Base-by-base conservation (phyloP, 1,140 invertebrate genomes). In the Ooceraea biroi region DNA sequence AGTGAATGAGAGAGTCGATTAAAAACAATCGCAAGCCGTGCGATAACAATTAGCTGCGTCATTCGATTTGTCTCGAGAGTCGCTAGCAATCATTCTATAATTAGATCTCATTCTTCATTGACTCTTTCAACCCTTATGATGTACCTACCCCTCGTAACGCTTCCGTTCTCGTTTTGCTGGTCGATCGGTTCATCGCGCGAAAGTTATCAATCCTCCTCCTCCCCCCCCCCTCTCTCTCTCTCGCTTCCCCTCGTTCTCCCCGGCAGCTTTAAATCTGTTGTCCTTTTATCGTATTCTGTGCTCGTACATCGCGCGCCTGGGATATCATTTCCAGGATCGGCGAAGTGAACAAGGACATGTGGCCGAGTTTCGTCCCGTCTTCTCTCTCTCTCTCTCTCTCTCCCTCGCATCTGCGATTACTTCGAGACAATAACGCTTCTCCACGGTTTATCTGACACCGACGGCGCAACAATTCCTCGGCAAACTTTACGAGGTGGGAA, bases 351-450 rank as follows among this genome's bases (percentile, higher is more conserved):
- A 50, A 60, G 73, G 52, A 12, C 44, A 25, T 30, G 76, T 80
- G 65, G 58, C 50, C 76, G 65, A 80, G 76, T 71, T 36, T 80
- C 57, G 68, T 84, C 27, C 36, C 3, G 44, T 52, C 46, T 85
- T 78, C 58, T 57, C 27, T 30, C 50, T 25, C 36, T 78, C 60
- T 58, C 41, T 44, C n/a, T 22, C 17, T 68, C 52, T 82, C 77
- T 27, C 25, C 7, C 36, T 36, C 22, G 3, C 19, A 11, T 36
- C 58, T 44, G 27, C 86, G 86, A 87, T 87, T 87, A 84, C 86
- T 87, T 58, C 25, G 66, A 72, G 52, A 87, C 82, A 87, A 87
- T 87, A 83, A 73, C 85, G 80, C 72, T 78, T 61, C 55, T 52
- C 60, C 82, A 85, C 27, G 86, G 66, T 84, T 84, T 73, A 87